Evolutionary conservation across 2,888 invertebrate genomes (phyloP), one percentile per base, ranked within the genome.

Genomic region (Drosophila melanosoma): DNA sequence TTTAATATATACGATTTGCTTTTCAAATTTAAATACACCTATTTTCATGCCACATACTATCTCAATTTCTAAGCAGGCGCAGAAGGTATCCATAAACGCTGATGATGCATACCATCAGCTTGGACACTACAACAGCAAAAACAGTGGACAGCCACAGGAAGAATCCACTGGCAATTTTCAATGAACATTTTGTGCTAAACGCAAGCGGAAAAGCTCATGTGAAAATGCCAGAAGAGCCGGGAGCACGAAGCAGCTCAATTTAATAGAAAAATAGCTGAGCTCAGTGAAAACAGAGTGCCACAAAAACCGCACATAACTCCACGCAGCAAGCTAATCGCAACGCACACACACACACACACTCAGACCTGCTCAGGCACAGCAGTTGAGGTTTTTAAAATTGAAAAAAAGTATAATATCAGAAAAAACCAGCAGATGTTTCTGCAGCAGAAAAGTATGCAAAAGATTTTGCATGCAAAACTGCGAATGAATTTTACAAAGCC

Each of bases 241-340:
- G 6, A 29, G 74, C 68, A 56, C 78, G 81, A 83, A 86, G 82
- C 76, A 73, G 82, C 74, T 86, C 76, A 79, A 72, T 71, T 75
- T 79, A 84, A 86, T 86, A 79, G 76, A 58, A 52, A 84, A 82
- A 84, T 83, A 84, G 83, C 86, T 85, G 57, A 74, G 75, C 74
- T 71, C 57, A 53, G 57, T 67, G 65, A 71, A 54, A 66, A 69
- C 60, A 33, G 51, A 72, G 66, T 57, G 67, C 79, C 83, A 66
- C 74, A 71, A 69, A 62, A 79, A 69, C 81, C 86, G 63, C 83
- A 82, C 83, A 83, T 86, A 81, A 49, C 69, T 77, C 63, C 38
- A 65, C 52, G 67, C 57, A 64, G 51, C 42, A 54, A 61, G 75
- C 75, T 61, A 69, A 72, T 65, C 72, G 51, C 53, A 74, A 40